Conservation (phyloP, 2,888 invertebrate genomes). For the Strigamia maritima region DNA sequence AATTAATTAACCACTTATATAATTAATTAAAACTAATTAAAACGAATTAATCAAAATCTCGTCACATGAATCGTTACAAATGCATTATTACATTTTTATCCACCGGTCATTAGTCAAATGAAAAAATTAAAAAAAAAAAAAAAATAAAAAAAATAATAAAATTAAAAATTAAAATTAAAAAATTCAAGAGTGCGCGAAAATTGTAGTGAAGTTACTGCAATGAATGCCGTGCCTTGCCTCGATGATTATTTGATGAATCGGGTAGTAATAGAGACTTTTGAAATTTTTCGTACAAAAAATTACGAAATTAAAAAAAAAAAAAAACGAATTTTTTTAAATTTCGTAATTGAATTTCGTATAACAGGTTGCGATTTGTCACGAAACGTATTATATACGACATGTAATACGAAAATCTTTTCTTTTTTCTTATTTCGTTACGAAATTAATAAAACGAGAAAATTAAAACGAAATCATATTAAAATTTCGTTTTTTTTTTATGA, state of each 20-base stretch:
- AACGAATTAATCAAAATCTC: constrained; percentile 37
- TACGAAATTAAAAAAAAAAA: too few relatives aligned
- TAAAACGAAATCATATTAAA: too few relatives aligned
- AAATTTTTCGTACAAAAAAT: too few relatives aligned
- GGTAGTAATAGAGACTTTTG: background rate
- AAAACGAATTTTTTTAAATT: too few relatives aligned
- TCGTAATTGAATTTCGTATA: too few relatives aligned
- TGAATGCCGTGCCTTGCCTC: background rate
- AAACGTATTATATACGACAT: too few relatives aligned
- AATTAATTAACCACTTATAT: constrained; percentile 35
- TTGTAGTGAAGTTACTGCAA: background rate
- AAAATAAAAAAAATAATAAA: background rate
- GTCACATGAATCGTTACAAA: background rate
- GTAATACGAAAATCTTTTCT: background rate
- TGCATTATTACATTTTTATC: background rate
- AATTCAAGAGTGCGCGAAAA: background rate
- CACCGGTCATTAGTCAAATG: constrained; percentile 13
- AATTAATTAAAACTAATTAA: constrained; percentile 44
- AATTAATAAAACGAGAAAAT: too few relatives aligned
- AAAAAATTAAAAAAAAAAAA: constrained; percentile 1
- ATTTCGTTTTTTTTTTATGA: too few relatives aligned
- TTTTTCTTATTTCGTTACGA: too few relatives aligned
- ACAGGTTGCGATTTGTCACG: too few relatives aligned
- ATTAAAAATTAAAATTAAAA: background rate
- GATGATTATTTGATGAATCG: constrained; percentile 32